Evolutionary conservation across 2,797 vertebrate species (phyloP), one percentile per base, ranked within the genome.

Genomic region (Oreortyx pictus): DNA sequence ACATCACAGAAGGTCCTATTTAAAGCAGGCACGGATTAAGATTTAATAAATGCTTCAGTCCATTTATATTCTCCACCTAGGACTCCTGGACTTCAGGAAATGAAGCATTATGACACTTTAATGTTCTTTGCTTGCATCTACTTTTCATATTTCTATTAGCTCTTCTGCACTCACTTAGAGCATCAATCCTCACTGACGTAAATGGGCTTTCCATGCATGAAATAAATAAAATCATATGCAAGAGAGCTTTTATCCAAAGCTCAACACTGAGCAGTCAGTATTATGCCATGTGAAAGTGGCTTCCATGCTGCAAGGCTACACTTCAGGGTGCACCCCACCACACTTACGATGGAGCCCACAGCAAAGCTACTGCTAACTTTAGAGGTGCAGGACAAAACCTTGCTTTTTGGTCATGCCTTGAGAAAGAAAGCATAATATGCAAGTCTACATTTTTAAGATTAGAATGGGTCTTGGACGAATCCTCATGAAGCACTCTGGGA

Each of bases 1-100:
- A 62, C 11, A 14, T 35, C 70, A 59, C 41, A 86, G 39, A 84
- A 76, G 20, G 57, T 46, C 11, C 61, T 68, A 39, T 43, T 85
- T 87, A 80, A 82, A 89, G 81, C n/a, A 64, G 47, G 31, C 23
- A 89, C 60, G 50, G 44, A 70, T 71, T 74, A 78, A 84, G 66
- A 85, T 50, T 67, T 71, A 83, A 90, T 82, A 86, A 70, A 80
- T 74, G 57, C 82, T 89, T 94, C 60, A 86, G 10, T 11, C 78
- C 76, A 92, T 89, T 95, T 76, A 73, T 78, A 88, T 86, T 83
- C 71, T 91, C 47, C 11, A 65, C 23, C 23, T 22, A 79, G 70
- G 64, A 71, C 33, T 81, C 60, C 23, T 60, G 50, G 84, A 83
- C 89, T 83, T 73, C 46, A 86, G 70, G 70, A 93, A 93, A 86